Evolutionary conservation across 1,140 invertebrate species (phyloP), one percentile per base, ranked within the genome.

Genomic region (Charaxes varanes): DNA sequence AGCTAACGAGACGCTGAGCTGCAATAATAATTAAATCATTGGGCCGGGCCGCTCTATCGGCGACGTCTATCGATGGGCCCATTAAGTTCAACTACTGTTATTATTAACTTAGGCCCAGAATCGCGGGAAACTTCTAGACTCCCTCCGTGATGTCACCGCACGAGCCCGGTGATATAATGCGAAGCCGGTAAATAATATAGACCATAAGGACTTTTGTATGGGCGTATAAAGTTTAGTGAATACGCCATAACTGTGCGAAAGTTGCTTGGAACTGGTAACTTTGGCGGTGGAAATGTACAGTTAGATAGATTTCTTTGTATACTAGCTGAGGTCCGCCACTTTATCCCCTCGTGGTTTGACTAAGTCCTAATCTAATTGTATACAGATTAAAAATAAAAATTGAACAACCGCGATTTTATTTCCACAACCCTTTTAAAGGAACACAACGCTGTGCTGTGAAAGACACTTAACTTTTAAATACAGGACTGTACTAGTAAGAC

Each of bases 21-120:
- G 18, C 41, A 46, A 41, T 49, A 63, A 55, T 64, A 61, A 65
- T 65, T 65, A 62, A 68, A 63, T 68, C 41, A 64, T 45, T 62
- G 35, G 38, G 46, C 35, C n/a, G n/a, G n/a, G 41, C 23, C 26
- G 34, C 46, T 53, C 35, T 45, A 65, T 57, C 62, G 28, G 17
- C 45, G 52, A 28, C 13, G 50, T 64, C 62, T 57, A 62, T 59
- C 49, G 40, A 42, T 44, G 41, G 28, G 27, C 34, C 51, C 52
- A 60, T 66, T 62, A 59, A 58, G 40, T 56, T 51, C 40, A 51
- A 56, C 53, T 58, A 51, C 61, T 53, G 58, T 64, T 67, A 62
- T 62, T 66, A 64, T 62, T 66, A 64, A 60, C 47, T 62, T 54
- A 60, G 43, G 32, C 41, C 51, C 34, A 37, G 53, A 60, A 65